Evolutionary conservation across 2,888 invertebrate genomes (phyloP).

Genomic region (Megaustenia siamemsis): DNA sequence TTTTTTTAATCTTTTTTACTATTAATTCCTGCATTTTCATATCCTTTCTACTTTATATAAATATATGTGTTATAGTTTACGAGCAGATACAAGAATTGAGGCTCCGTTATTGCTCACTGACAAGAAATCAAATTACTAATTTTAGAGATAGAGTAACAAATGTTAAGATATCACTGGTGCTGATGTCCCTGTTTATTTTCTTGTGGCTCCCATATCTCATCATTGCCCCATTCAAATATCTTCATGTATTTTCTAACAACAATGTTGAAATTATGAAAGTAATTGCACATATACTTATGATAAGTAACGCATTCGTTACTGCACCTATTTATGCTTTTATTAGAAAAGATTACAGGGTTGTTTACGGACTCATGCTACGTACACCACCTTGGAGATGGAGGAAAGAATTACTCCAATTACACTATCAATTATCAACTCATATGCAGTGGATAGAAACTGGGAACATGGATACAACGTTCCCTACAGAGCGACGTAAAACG

Average conservation of each 20-base stretch:
- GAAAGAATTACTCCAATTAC: neutral
- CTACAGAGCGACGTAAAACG: too few species aligned
- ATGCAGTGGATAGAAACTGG: neutral
- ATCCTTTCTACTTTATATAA: neutral
- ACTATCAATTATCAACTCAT: neutral
- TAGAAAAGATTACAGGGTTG: neutral
- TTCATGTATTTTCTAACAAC: neutral
- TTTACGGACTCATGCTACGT: neutral
- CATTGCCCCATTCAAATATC: neutral
- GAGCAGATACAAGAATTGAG: neutral
- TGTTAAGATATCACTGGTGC: neutral
- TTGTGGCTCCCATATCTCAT: conserved; percentile 29
- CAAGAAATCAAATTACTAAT: neutral
- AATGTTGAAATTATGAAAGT: neutral
- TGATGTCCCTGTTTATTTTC: conserved; percentile 10
- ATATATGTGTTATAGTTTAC: neutral
- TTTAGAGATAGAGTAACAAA: neutral
- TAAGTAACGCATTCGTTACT: neutral
- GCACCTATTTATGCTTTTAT: neutral
- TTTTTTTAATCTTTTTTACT: neutral
- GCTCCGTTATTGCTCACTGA: neutral
- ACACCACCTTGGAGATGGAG: conserved; percentile 5
- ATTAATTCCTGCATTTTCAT: neutral
- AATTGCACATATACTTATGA: neutral
- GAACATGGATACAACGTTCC: too few species aligned